These are phyloP conservation scores for Chlorodrepanis virens DNA, from an alignment of 2,113 vertebrate species.

Conservation along the genomic window DNA sequence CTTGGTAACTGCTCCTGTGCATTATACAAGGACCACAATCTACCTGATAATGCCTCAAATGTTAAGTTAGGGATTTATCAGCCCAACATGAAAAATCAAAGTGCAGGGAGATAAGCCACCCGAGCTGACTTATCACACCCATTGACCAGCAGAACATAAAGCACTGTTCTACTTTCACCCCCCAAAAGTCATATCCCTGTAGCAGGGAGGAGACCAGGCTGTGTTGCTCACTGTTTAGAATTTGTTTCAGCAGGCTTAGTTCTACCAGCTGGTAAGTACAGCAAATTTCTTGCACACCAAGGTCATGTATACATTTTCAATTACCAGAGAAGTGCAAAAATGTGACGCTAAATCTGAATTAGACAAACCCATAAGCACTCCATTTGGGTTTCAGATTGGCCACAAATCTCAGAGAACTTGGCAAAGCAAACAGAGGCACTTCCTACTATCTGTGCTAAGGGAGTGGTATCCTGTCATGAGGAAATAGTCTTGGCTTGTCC, in stretches of 20 bases:
- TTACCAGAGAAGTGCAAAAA: background rate
- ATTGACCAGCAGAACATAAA: background rate
- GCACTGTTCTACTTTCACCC: background rate
- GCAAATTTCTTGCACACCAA: background rate
- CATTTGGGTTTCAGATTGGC: constrained; percentile 18
- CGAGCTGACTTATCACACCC: background rate
- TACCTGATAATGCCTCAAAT: background rate
- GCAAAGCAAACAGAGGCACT: background rate
- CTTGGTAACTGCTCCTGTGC: background rate
- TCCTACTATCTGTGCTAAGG: background rate
- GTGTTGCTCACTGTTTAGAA: background rate
- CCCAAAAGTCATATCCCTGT: background rate
- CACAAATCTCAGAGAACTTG: background rate
- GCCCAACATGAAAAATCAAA: background rate
- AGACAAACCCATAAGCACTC: background rate
- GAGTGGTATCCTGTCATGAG: background rate
- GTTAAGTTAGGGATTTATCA: background rate
- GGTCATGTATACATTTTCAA: background rate
- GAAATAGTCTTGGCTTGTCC: background rate
- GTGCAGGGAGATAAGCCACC: background rate
- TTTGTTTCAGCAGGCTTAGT: background rate
- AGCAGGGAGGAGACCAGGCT: background rate
- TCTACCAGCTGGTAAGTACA: background rate
- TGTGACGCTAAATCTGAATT: background rate
- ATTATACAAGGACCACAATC: background rate